Percentiles rank a stretch among this genome's conserved stretches.
Evolutionary conservation across 64 coral and sea anemone genomes (phyloP).

Genomic region (Trachythela sp.): DNA sequence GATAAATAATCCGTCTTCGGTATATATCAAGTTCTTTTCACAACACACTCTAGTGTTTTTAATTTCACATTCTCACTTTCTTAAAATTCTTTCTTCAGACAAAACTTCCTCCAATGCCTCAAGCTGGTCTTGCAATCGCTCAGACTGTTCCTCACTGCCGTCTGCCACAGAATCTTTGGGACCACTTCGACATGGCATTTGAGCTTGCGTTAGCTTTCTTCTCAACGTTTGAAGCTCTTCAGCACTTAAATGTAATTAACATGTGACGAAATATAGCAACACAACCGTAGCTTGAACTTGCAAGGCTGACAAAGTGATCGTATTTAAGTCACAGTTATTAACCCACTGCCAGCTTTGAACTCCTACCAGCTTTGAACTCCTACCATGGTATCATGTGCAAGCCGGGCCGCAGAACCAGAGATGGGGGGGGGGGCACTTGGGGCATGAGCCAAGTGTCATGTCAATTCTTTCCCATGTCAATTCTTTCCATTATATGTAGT

Average conservation of each 20-base stretch:
- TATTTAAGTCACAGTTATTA: too few species aligned
- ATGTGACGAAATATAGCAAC: background rate
- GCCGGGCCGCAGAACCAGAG: too few species aligned
- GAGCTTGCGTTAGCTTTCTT: background rate
- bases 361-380: too few species aligned
- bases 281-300: background rate
- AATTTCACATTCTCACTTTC: background rate
- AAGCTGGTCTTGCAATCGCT: background rate
- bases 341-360: too few species aligned
- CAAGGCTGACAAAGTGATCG: background rate
- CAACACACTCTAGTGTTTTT: background rate
- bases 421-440: too few species aligned
- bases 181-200: constrained; percentile 17
- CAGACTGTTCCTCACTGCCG: background rate
- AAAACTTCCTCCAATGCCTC: background rate
- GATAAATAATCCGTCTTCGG: too few species aligned
- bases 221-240: background rate
- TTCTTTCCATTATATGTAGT: too few species aligned
- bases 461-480: too few species aligned
- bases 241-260: background rate
- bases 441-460: too few species aligned
- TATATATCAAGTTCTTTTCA: background rate
- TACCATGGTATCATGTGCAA: too few species aligned
- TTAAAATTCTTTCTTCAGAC: constrained; percentile 4
- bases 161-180: constrained; percentile 7